Evolutionary conservation across 2,113 vertebrate species (phyloP), one percentile per base, ranked within the genome.

Genomic region (Turdus rufiventris): DNA sequence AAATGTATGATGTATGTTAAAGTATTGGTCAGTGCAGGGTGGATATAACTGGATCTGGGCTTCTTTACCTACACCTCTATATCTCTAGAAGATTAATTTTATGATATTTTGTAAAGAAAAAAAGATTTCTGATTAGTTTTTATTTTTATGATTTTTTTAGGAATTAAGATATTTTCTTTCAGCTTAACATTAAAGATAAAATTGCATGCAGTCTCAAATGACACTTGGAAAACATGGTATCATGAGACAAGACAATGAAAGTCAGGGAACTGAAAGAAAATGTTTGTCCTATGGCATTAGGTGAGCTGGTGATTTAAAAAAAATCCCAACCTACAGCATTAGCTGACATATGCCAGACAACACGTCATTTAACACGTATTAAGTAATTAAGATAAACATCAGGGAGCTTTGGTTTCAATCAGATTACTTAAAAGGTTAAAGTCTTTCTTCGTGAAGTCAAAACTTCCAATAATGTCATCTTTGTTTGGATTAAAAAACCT

Each of bases 341-440:
- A 94, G 67, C 42, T 73, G 79, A 73, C 23, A 42, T 54, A 74
- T 23, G 61, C 40, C 51, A 89, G 70, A 86, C 42, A 67, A 67
- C 3, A 1, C 89, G 94, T 71, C 61, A 82, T 72, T 93, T 91
- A 96, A 72, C n/a, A 57, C 0, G 26, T 43, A 89, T 93, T 96
- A 94, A 89, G 80, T 91, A 89, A 89, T 77, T 71, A 78, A 79
- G 77, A 93, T 85, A 86, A 91, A 85, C 65, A 93, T 62, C 28
- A 79, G 54, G 57, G 65, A 89, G 93, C 90, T 91, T 95, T 89
- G 43, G 53, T 70, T 93, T 87, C 89, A 78, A 25, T 91, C 88
- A 60, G 92, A 93, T 93, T 96, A 93, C 85, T 87, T 89, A 89
- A 82, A 89, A 95, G 93, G 48, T 85, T 95, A 89, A 95, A 95